phyloP scores from a whole-genome alignment of 2,888 invertebrate species.

The Drosophila buzzatii region DNA sequence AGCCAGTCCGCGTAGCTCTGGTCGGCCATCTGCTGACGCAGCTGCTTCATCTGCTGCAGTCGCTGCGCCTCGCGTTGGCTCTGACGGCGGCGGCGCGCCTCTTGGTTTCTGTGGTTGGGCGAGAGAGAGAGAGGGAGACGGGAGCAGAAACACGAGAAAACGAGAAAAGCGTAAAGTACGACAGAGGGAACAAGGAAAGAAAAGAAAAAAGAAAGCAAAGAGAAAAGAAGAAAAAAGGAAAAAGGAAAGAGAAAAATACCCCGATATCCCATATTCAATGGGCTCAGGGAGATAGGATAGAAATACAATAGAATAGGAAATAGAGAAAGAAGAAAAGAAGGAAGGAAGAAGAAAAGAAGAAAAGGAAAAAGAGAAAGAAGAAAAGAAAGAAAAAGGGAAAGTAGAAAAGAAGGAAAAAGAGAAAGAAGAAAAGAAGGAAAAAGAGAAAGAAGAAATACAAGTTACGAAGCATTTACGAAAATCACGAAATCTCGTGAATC shows the following conservation, averaged over 20 bases:
- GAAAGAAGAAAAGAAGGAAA: not conserved
- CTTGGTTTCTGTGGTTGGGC: conserved; percentile 18
- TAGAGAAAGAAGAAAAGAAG: not conserved
- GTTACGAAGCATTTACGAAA: not conserved
- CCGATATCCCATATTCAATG: too few species aligned
- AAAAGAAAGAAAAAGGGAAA: too few species aligned
- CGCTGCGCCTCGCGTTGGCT: conserved; percentile 25
- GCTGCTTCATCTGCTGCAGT: conserved; percentile 12
- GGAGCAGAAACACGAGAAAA: not conserved
- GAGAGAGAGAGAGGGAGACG: not conserved
- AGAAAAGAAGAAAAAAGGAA: not conserved
- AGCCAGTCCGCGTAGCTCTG: conserved; percentile 46
- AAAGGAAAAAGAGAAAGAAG: not conserved
- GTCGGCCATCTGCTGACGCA: conserved; percentile 39
- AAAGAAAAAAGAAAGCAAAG: not conserved
- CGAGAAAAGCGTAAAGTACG: not conserved
- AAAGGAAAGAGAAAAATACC: too few species aligned
- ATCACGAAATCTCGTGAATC: not conserved
- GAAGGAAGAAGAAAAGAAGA: too few species aligned
- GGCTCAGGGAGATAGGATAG: too few species aligned
- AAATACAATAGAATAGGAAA: not conserved
- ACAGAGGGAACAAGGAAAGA: not conserved
- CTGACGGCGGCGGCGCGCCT: conserved; percentile 17
- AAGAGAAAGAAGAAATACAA: not conserved
- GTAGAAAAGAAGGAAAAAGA: too few species aligned